A percentile compares a stretch with the other conserved stretches of the same genome.
Conservation (phyloP, 2,113 vertebrate genomes). For the Rostratula benghalensis region DNA sequence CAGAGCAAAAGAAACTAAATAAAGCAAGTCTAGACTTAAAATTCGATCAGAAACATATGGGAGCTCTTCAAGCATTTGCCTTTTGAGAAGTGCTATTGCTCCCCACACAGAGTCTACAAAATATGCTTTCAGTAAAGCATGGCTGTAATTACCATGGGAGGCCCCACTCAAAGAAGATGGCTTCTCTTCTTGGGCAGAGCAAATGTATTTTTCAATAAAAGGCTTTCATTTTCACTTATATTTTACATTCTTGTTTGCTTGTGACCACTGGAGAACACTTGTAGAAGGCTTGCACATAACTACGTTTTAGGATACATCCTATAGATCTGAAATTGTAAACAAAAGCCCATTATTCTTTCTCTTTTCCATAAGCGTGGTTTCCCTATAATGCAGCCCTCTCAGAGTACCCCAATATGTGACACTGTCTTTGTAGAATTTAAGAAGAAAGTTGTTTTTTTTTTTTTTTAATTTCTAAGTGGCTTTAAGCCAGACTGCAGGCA, state of each 20-base stretch:
- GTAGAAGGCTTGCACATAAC: neutral
- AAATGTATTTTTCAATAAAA: neutral
- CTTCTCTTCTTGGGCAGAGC: neutral
- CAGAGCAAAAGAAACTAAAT: constrained; percentile 73
- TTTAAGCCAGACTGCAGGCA: neutral
- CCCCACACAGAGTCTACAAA: constrained; percentile 53
- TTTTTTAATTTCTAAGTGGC: neutral
- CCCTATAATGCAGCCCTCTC: neutral
- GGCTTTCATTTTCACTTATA: constrained; percentile 15
- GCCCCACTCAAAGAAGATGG: neutral
- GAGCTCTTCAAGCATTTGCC: constrained; percentile 53
- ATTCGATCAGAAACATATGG: constrained; percentile 79
- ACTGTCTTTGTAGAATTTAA: neutral
- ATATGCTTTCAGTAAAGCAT: constrained; percentile 42
- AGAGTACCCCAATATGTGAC: rapidly evolving
- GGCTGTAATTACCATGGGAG: constrained; percentile 32
- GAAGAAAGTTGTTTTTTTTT: no score
- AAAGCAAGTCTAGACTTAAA: constrained; percentile 77
- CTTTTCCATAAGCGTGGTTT: neutral
- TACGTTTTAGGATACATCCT: neutral
- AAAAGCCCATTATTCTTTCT: constrained; percentile 21
- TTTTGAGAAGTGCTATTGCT: constrained; percentile 59
- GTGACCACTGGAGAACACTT: constrained; percentile 15
- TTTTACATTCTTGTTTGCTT: constrained; percentile 1
- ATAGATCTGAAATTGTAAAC: constrained; percentile 18